phyloP scores from a whole-genome alignment of 2,797 vertebrate genomes.

The Kryptolebias ocellatus region DNA sequence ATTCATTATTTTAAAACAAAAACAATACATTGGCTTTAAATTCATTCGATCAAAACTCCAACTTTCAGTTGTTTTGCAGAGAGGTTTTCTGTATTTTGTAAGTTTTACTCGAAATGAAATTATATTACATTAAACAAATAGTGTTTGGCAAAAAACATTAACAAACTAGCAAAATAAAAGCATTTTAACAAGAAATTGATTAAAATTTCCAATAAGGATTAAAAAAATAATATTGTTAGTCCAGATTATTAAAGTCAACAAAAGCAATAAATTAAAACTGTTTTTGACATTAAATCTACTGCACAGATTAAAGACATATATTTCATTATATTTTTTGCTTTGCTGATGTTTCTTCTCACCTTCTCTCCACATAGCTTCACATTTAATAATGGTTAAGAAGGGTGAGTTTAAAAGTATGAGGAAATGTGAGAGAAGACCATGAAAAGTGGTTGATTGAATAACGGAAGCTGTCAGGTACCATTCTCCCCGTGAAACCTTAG shows the following conservation, averaged over 20 bases:
- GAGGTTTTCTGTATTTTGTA: slow-evolving; percentile 38
- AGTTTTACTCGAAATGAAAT: slow-evolving; percentile 24
- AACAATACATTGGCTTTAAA: slow-evolving; percentile 23
- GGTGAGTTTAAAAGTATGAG: slow-evolving; percentile 43
- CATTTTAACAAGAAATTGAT: too few species aligned
- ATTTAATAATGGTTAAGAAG: slow-evolving; percentile 41
- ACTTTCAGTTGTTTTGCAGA: slow-evolving; percentile 29
- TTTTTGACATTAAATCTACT: slow-evolving; percentile 21
- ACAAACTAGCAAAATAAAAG: background rate
- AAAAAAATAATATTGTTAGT: slow-evolving; percentile 1
- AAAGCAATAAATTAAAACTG: slow-evolving; percentile 36
- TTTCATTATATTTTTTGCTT: slow-evolving; percentile 21
- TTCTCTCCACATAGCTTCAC: slow-evolving; percentile 50
- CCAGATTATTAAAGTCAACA: slow-evolving; percentile 32
- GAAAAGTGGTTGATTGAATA: slow-evolving; percentile 76
- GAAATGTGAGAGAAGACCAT: slow-evolving; percentile 64
- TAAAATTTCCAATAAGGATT: too few species aligned
- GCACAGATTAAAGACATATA: slow-evolving; percentile 20
- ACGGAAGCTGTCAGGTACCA: slow-evolving; percentile 75
- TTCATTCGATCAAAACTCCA: slow-evolving; percentile 22
- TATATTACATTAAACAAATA: slow-evolving; percentile 16
- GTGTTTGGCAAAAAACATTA: slow-evolving; percentile 23
- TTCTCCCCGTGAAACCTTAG: slow-evolving; percentile 68
- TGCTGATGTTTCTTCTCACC: slow-evolving; percentile 34
- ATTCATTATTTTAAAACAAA: slow-evolving; percentile 5